Evolutionary conservation across 2,797 vertebrate species (phyloP), one percentile per base, ranked within the genome.

Genomic region (Pitangus sulphuratus): DNA sequence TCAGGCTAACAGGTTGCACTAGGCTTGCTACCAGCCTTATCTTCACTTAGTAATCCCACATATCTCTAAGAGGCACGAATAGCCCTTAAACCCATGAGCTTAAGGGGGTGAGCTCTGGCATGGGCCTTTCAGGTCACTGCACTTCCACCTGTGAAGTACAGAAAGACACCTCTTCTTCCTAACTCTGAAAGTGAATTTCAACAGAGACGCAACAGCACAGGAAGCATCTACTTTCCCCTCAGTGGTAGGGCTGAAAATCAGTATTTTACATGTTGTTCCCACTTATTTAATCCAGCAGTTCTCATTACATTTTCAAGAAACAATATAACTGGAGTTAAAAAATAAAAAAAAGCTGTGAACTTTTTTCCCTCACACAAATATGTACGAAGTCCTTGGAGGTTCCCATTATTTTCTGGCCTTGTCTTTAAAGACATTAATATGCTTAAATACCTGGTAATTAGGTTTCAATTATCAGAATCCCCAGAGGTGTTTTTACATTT

Each of bases 391-490:
- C 62, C 33, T 88, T 91, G 69, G 50, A 95, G 78, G 56, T 94
- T 94, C 76, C 42, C 78, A 89, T 22, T 61, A 57, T 44, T 86
- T 92, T 87, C 84, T 96, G 87, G 87, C 74, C 69, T 61, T 78
- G 58, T 58, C 42, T 96, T 95, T 94, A 79, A 93, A 92, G 65
- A 78, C 19, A 58, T 57, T 95, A 87, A 90, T 90, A 87, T 79
- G 37, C 40, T 87, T 92, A 95, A 92, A 91, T 84, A 96, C 47
- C 35, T 84, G 51, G 48, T 85, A 96, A 96, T 94, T 94, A 90
- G 44, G 72, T 84, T 94, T 90, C 72, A 95, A 84, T 93, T 93
- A 94, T 25, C 56, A 88, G 6, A 0, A 75, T 89, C 33, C 82
- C 92, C 61, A 88, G 79, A 94, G 95, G 87, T 77, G 54, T 92